Percentiles rank a stretch among this genome's conserved stretches.
Conservation (phyloP, 1,140 invertebrate genomes). For the Pogonomyrmex barbatus region DNA sequence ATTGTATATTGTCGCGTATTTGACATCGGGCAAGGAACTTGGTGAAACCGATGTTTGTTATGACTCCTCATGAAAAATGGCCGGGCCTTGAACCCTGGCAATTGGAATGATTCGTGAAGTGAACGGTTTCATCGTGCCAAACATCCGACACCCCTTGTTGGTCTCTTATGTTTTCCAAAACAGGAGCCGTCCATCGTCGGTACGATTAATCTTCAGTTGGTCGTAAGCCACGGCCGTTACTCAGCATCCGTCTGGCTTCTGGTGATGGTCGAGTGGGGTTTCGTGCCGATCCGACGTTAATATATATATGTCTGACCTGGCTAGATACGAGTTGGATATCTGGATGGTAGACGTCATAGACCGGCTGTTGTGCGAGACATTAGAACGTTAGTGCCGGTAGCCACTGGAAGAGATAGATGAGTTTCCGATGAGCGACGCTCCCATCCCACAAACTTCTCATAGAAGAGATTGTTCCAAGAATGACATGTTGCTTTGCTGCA, state of each 20-base stretch:
- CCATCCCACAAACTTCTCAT: not conserved
- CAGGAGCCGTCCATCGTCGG: conserved; percentile 78
- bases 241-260: conserved; percentile 75
- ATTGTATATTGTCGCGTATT: conserved; percentile 6
- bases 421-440: conserved; percentile 44
- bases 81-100: conserved; percentile 4
- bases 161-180: conserved; percentile 72
- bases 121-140: conserved; percentile 22
- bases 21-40: not conserved
- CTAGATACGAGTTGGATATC: conserved; percentile 74
- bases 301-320: conserved; percentile 80
- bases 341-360: conserved; percentile 71
- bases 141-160: conserved; percentile 63
- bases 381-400: conserved; percentile 65
- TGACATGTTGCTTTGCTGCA: conserved; percentile 17
- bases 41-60: conserved; percentile 28
- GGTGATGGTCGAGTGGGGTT: conserved; percentile 70
- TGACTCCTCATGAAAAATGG: conserved; percentile 12
- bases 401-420: conserved; percentile 64
- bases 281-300: conserved; percentile 80
- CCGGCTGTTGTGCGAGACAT: conserved; percentile 72
- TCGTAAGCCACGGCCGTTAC: conserved; percentile 77
- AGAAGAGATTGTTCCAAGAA: conserved; percentile 6
- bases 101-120: conserved; percentile 46
- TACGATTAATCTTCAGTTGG: conserved; percentile 79